Conservation (phyloP, 2,888 invertebrate genomes). For the Dolomedes plantarius region DNA sequence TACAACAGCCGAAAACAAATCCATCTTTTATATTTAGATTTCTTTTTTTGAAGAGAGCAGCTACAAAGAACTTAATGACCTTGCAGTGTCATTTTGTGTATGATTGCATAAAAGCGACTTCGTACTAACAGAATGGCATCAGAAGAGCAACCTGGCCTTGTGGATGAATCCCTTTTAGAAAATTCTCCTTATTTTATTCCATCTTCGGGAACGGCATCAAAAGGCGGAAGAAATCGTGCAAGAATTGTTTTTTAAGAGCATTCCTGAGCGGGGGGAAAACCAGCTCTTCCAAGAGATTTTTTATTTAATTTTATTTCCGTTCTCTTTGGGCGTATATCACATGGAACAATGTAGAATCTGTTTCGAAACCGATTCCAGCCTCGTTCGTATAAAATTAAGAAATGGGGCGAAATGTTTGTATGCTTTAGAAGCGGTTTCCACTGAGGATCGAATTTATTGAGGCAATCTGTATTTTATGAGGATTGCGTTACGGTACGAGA, state of each 20-base stretch:
- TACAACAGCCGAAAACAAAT: too few relatives aligned
- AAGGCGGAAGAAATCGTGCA: not conserved
- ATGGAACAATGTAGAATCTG: not conserved
- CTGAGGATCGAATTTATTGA: not conserved
- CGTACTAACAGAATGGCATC: not conserved
- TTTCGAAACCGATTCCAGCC: not conserved
- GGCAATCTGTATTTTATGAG: not conserved
- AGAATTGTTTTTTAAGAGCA: not conserved
- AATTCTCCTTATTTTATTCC: not conserved
- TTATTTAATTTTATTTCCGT: not conserved
- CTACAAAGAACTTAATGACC: slow-evolving; percentile 1
- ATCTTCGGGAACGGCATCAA: not conserved
- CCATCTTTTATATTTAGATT: too few relatives aligned
- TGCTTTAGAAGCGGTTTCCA: not conserved
- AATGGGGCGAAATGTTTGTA: not conserved
- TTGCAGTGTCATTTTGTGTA: slow-evolving; percentile 23
- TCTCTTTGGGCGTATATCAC: not conserved
- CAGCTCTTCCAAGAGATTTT: not conserved
- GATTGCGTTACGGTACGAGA: not conserved
- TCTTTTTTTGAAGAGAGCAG: not conserved
- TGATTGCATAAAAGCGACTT: slow-evolving; percentile 9
- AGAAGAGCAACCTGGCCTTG: not conserved
- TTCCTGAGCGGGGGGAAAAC: not conserved
- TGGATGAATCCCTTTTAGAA: not conserved
- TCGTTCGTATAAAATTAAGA: not conserved